phyloP scores from a whole-genome alignment of 2,113 vertebrate species.

The Ictidomys tridecemlineatus region DNA sequence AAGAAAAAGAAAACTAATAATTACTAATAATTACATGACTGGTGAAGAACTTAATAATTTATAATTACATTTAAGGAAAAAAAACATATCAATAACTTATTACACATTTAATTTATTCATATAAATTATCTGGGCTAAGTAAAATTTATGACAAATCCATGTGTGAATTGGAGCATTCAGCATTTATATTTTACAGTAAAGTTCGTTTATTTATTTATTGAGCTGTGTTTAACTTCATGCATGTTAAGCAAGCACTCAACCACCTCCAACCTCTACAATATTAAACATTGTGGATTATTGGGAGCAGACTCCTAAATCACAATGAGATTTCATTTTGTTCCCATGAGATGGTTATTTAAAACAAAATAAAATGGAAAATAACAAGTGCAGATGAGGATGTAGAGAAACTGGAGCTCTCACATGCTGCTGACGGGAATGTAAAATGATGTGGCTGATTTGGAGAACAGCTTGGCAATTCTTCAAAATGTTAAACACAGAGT shows the following conservation, averaged over 20 bases:
- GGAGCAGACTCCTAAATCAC: no score
- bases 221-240: no score
- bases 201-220: no score
- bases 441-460: no score
- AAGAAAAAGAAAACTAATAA: not conserved
- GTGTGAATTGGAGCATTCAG: not conserved
- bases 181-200: not conserved
- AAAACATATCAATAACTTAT: not conserved
- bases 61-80: not conserved
- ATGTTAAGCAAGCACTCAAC: no score
- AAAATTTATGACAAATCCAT: conserved; percentile 36
- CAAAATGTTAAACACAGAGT: not conserved
- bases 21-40: not conserved
- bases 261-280: not conserved
- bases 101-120: not conserved
- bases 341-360: no score
- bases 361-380: no score
- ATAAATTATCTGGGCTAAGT: conserved; percentile 37
- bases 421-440: no score
- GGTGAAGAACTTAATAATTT: not conserved
- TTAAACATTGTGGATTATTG: conserved; percentile 27
- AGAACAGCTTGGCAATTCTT: no score
- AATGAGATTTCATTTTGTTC: no score
- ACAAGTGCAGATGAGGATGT: no score
- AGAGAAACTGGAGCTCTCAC: no score